These are phyloP conservation scores for Petrocephalus schoutedeni DNA, from an alignment of 2,797 vertebrate species.

Conservation along the genomic window DNA sequence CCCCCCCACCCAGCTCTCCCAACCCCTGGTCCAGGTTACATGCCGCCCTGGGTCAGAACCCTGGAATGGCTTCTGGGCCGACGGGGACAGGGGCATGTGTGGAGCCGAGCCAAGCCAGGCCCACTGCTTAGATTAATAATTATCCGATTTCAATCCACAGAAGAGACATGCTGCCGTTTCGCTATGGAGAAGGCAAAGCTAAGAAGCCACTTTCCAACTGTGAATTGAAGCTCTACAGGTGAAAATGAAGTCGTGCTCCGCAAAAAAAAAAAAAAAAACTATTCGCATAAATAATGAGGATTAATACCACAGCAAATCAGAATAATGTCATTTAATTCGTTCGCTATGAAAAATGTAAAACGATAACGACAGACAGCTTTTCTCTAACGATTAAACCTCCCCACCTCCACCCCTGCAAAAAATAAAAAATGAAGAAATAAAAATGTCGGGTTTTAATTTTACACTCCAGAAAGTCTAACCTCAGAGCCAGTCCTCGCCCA, in stretches of 20 bases:
- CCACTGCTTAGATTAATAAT: not conserved
- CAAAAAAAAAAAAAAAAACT: slow-evolving; percentile 42
- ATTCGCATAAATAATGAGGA: slow-evolving; percentile 52
- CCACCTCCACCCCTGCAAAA: slow-evolving; percentile 25
- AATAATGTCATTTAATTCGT: slow-evolving; percentile 58
- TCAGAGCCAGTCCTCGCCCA: slow-evolving; percentile 30
- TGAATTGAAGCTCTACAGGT: not conserved
- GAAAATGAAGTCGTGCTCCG: slow-evolving; percentile 20
- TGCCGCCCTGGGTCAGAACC: not conserved
- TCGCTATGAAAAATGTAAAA: slow-evolving; percentile 48
- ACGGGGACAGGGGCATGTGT: not conserved
- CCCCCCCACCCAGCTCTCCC: not conserved
- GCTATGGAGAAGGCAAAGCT: not conserved
- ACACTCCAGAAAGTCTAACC: slow-evolving; percentile 45
- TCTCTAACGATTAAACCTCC: slow-evolving; percentile 39
- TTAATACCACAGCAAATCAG: slow-evolving; percentile 57
- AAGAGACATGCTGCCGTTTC: not conserved
- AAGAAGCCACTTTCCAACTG: not conserved
- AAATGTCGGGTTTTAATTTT: slow-evolving; percentile 48
- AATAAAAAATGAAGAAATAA: slow-evolving; percentile 35
- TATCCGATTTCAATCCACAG: not conserved
- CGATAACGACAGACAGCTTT: slow-evolving; percentile 49
- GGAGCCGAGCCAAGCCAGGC: not conserved
- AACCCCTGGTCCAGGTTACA: not conserved
- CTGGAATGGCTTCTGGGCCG: not conserved